phyloP scores from a whole-genome alignment of 2,888 invertebrate genomes.

The Troglohyphantes excavatus region DNA sequence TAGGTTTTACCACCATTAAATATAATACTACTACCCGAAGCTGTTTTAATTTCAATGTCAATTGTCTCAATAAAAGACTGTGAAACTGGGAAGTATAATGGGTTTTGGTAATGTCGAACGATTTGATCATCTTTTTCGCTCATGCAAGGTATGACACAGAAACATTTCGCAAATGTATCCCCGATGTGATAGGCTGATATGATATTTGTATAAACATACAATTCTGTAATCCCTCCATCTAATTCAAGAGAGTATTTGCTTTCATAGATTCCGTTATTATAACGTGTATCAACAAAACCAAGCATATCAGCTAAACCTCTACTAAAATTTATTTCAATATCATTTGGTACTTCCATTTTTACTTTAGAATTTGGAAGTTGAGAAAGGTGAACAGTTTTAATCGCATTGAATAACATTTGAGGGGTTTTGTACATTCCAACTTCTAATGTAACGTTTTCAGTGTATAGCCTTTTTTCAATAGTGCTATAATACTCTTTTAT shows the following conservation, averaged over 20 bases:
- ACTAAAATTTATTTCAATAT: neutral
- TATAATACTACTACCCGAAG: neutral
- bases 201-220: conserved; percentile 21
- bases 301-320: neutral
- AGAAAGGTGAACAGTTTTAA: too few relatives aligned
- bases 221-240: neutral
- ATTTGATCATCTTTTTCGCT: neutral
- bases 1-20: neutral
- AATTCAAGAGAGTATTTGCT: conserved; percentile 7
- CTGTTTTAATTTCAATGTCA: neutral
- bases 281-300: neutral
- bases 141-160: neutral
- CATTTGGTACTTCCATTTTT: neutral
- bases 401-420: too few relatives aligned
- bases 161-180: neutral
- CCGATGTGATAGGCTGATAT: neutral
- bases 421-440: too few relatives aligned
- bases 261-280: neutral
- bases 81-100: neutral
- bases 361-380: neutral
- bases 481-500: too few relatives aligned
- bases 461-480: too few relatives aligned
- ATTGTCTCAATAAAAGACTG: neutral
- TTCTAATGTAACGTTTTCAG: too few relatives aligned
- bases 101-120: neutral